A percentile compares a stretch with the other conserved stretches of the same genome.
These are phyloP conservation scores for Phaethon lepturus DNA, from an alignment of 2,113 vertebrate genomes.

Conservation along the genomic window DNA sequence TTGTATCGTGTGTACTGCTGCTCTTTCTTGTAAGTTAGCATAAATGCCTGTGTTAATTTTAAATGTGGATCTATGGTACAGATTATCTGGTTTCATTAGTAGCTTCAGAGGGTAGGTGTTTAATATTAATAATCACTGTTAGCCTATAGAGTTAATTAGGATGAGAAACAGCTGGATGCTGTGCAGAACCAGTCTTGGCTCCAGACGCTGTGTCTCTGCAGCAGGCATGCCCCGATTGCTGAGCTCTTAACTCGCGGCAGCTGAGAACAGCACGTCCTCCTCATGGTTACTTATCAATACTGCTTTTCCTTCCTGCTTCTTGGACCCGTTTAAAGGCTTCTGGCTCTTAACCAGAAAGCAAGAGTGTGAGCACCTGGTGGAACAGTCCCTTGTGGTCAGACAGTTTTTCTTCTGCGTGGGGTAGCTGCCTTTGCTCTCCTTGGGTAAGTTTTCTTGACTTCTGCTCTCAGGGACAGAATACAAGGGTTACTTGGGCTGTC, in stretches of 20 bases:
- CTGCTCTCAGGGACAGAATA: not conserved
- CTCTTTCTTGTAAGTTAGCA: not conserved
- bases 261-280: not conserved
- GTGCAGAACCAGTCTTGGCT: not conserved
- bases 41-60: not conserved
- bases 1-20: fast-evolving
- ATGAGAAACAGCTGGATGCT: not conserved
- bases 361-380: not conserved
- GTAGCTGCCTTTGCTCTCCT: not conserved
- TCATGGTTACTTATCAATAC: not conserved
- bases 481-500: not conserved
- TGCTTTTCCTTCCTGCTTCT: not conserved
- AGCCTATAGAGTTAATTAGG: not conserved
- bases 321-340: not conserved
- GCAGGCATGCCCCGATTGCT: not conserved
- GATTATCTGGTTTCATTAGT: not conserved
- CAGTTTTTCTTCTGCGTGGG: not conserved
- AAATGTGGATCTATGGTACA: not conserved
- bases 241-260: not conserved
- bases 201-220: not conserved
- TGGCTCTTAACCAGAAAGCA: not conserved
- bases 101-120: not conserved
- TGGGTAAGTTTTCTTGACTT: not conserved
- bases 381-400: not conserved
- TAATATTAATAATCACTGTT: constrained; percentile 21